These are phyloP conservation scores for Caenorhabditis afra DNA, from an alignment of 2,888 invertebrate genomes.

Conservation along the genomic window DNA sequence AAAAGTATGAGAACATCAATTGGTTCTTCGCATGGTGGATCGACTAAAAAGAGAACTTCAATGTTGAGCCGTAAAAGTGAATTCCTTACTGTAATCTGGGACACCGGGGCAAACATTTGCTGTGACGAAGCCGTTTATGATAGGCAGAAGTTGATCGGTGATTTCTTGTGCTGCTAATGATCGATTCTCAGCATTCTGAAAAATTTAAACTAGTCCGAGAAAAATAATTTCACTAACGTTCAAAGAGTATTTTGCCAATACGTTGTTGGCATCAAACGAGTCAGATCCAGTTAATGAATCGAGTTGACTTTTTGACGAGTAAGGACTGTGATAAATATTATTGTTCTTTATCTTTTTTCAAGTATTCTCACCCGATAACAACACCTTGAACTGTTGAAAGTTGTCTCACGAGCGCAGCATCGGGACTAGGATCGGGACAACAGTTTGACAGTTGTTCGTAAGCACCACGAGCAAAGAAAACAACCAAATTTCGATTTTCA, in stretches of 20 bases:
- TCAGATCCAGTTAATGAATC: conserved; percentile 58
- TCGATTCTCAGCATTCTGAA: conserved; percentile 22
- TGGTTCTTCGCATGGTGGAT: conserved; percentile 59
- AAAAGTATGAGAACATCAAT: conserved; percentile 61
- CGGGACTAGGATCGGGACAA: conserved; percentile 44
- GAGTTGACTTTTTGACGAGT: conserved; percentile 41
- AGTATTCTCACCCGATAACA: conserved; percentile 34
- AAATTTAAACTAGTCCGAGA: not conserved
- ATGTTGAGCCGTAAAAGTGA: too few relatives aligned
- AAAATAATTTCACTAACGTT: conserved; percentile 9
- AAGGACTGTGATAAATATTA: conserved; percentile 12
- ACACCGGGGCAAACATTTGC: conserved; percentile 35
- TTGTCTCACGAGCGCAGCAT: conserved; percentile 30
- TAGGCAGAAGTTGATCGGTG: conserved; percentile 40
- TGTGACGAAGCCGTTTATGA: conserved; percentile 43
- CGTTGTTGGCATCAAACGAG: conserved; percentile 60
- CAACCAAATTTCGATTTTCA: conserved; percentile 46
- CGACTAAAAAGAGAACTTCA: conserved; percentile 39
- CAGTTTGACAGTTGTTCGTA: conserved; percentile 53
- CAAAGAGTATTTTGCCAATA: conserved; percentile 20
- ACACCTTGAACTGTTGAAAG: conserved; percentile 53
- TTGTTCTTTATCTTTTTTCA: not conserved
- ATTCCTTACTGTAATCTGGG: conserved; percentile 42
- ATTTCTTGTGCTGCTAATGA: conserved; percentile 20
- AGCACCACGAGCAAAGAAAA: conserved; percentile 55